These are phyloP conservation scores for Lepisosteus osseus DNA, from an alignment of 2,113 vertebrate genomes.

Conservation along the genomic window DNA sequence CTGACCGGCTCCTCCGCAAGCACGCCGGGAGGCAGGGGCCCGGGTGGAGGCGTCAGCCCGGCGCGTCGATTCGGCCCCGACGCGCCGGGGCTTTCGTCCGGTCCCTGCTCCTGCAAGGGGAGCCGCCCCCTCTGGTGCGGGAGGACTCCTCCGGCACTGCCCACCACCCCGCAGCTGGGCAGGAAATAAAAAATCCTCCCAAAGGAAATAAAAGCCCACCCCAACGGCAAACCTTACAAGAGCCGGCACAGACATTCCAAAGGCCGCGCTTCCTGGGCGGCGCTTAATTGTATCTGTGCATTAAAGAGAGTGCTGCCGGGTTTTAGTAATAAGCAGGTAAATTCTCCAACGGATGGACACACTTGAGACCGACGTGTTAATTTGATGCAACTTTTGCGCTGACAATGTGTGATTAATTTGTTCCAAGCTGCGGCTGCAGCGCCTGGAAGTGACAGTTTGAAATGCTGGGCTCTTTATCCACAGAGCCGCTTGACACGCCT, in stretches of 20 bases:
- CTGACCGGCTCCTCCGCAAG: too few species aligned
- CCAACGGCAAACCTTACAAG: constrained; percentile 35
- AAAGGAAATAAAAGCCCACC: too few species aligned
- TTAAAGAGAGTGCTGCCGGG: constrained; percentile 73
- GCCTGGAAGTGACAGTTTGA: constrained; percentile 75
- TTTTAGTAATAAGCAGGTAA: constrained; percentile 81
- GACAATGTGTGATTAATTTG: constrained; percentile 89
- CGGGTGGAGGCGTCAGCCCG: too few species aligned
- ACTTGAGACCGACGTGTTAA: constrained; percentile 83
- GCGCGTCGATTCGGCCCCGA: too few species aligned
- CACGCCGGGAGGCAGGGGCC: too few species aligned
- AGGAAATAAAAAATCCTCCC: too few species aligned
- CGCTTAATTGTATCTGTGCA: constrained; percentile 82
- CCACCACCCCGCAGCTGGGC: too few species aligned
- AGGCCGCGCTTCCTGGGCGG: constrained; percentile 77
- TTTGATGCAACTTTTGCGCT: constrained; percentile 80
- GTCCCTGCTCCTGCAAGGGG: too few species aligned
- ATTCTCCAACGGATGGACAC: constrained; percentile 83
- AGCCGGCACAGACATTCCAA: constrained; percentile 69
- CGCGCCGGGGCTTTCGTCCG: too few species aligned
- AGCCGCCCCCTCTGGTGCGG: too few species aligned
- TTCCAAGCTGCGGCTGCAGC: constrained; percentile 69
- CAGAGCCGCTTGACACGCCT: constrained; percentile 75
- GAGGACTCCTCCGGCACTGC: too few species aligned
- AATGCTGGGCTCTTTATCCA: constrained; percentile 80